Conservation (phyloP, 2,797 vertebrate species). For the Synanceia verrucosa region DNA sequence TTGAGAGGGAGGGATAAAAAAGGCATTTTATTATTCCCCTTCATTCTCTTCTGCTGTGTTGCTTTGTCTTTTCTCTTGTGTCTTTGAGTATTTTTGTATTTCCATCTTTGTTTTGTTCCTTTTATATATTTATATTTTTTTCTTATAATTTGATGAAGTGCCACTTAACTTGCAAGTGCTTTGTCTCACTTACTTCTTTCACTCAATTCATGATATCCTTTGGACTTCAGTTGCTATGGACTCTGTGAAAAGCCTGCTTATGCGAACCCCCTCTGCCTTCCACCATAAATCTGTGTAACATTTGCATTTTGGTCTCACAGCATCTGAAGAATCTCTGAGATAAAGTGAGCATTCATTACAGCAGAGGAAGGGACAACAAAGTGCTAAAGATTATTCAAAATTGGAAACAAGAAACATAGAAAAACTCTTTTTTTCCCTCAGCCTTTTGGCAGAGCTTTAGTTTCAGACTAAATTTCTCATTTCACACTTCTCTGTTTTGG, state of each 20-base stretch:
- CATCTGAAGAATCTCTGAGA: slow-evolving; percentile 16
- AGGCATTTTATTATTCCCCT: background rate
- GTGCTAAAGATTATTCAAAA: slow-evolving; percentile 42
- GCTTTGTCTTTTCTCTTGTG: background rate
- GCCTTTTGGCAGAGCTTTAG: slow-evolving; percentile 23
- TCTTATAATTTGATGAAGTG: slow-evolving; percentile 30
- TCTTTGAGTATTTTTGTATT: background rate
- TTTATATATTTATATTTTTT: no score
- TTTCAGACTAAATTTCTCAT: slow-evolving; percentile 37
- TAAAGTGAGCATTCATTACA: slow-evolving; percentile 39
- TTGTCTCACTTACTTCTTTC: slow-evolving; percentile 29
- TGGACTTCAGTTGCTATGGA: background rate
- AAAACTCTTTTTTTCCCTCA: background rate
- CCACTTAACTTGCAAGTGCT: slow-evolving; percentile 9
- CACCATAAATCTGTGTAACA: slow-evolving; percentile 24
- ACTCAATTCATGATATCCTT: background rate
- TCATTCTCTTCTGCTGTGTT: background rate
- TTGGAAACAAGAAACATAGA: slow-evolving; percentile 22
- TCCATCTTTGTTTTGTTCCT: background rate
- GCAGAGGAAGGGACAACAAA: slow-evolving; percentile 23
- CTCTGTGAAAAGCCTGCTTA: slow-evolving; percentile 6
- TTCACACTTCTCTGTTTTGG: slow-evolving; percentile 37
- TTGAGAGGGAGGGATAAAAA: slow-evolving; percentile 9
- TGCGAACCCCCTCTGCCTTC: slow-evolving; percentile 29
- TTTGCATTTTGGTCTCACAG: slow-evolving; percentile 33